Evolutionary conservation across 35 echinoderm and acorn worm species (phyloP).

Genomic region (Ophioderma brevispina): DNA sequence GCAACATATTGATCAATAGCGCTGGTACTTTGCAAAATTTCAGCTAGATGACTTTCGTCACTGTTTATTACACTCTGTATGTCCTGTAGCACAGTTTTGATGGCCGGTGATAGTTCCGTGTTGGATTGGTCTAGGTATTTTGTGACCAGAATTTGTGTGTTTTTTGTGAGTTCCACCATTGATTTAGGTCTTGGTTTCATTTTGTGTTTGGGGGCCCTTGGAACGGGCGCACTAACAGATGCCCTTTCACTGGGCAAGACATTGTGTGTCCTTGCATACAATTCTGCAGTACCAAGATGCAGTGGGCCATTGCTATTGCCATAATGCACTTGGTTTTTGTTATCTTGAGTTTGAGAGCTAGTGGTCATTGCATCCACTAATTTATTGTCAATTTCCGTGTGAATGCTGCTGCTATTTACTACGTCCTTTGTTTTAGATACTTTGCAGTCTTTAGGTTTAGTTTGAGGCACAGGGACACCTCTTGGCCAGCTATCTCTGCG

Average conservation of each 20-base stretch:
- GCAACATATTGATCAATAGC: conserved; percentile 21
- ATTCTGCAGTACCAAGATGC: not conserved
- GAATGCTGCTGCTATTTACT: not conserved
- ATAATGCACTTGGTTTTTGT: not conserved
- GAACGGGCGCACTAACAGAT: not conserved
- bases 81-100: conserved; percentile 30
- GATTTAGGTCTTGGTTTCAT: conserved; percentile 32
- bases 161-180: conserved; percentile 34
- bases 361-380: not conserved
- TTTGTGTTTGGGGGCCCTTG: not conserved
- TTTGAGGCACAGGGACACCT: not conserved
- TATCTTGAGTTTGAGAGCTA: not conserved
- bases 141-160: conserved; percentile 10
- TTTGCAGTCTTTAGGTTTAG: not conserved
- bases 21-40: conserved; percentile 23
- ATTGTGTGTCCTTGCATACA: conserved; percentile 8
- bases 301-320: conserved; percentile 7
- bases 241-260: not conserved
- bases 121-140: conserved; percentile 7
- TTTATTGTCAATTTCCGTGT: not conserved
- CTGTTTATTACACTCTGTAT: conserved; percentile 39
- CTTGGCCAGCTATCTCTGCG: not conserved
- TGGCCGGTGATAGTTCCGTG: conserved; percentile 9
- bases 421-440: not conserved
- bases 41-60: conserved; percentile 24